phyloP scores from a whole-genome alignment of 2,797 vertebrate species.

The Xenops minutus region DNA sequence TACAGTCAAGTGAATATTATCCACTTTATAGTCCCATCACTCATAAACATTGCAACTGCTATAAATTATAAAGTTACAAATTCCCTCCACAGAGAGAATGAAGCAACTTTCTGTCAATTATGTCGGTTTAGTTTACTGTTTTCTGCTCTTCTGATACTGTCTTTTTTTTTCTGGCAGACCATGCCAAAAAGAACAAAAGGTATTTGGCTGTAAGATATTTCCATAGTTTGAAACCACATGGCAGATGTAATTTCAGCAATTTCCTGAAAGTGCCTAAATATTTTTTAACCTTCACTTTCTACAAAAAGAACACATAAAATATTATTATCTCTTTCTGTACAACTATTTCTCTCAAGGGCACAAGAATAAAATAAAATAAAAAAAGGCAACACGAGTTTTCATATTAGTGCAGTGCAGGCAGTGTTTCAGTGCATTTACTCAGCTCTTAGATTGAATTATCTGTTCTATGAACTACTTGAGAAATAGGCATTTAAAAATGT shows the following conservation, averaged over 20 bases:
- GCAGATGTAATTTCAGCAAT: neutral
- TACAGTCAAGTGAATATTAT: neutral
- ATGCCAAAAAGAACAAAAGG: neutral
- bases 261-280: neutral
- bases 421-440: neutral
- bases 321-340: neutral
- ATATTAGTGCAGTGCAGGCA: neutral
- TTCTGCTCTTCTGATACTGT: neutral
- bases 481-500: neutral
- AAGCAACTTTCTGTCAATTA: neutral
- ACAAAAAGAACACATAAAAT: neutral
- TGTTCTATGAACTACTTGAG: neutral
- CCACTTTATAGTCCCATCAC: slow-evolving; percentile 11
- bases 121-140: neutral
- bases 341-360: neutral
- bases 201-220: neutral
- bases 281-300: neutral
- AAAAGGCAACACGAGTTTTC: neutral
- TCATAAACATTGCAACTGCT: neutral
- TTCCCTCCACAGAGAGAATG: neutral
- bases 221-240: neutral
- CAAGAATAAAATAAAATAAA: neutral
- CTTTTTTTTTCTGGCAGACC: neutral
- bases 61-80: neutral
- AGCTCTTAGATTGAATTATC: neutral